These are phyloP conservation scores for Mormyrops attenuatus DNA, from an alignment of 2,797 vertebrate species.

Conservation along the genomic window DNA sequence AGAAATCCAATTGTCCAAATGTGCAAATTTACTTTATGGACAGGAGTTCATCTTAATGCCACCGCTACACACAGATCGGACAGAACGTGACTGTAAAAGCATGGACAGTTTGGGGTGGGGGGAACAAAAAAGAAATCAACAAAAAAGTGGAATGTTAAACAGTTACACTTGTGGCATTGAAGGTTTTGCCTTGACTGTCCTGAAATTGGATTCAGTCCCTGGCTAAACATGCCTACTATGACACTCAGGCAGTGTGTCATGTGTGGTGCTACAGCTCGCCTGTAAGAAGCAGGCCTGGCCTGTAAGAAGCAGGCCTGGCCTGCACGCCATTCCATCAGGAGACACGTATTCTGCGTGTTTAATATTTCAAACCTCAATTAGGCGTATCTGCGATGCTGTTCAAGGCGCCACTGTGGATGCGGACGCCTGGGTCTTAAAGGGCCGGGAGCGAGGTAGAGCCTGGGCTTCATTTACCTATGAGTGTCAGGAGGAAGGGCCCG, in stretches of 20 bases:
- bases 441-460: background rate
- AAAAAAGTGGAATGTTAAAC: background rate
- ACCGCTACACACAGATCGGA: background rate
- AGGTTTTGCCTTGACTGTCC: background rate
- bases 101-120: background rate
- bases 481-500: background rate
- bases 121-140: background rate
- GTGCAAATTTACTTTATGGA: background rate
- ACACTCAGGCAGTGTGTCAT: background rate
- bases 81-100: background rate
- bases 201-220: background rate
- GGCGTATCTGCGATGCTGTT: background rate
- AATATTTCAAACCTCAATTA: conserved; percentile 19
- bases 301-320: too few species aligned
- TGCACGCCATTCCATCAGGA: background rate
- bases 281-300: too few species aligned
- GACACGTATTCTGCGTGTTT: background rate
- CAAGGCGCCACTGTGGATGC: background rate
- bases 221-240: background rate
- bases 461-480: background rate
- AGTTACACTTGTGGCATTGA: background rate
- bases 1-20: background rate
- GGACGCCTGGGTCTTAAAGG: background rate
- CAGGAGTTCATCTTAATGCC: background rate
- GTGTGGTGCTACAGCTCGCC: background rate